Evolutionary conservation across 1,140 invertebrate species (phyloP).

Genomic region (Gonioctena quinquepunctata): DNA sequence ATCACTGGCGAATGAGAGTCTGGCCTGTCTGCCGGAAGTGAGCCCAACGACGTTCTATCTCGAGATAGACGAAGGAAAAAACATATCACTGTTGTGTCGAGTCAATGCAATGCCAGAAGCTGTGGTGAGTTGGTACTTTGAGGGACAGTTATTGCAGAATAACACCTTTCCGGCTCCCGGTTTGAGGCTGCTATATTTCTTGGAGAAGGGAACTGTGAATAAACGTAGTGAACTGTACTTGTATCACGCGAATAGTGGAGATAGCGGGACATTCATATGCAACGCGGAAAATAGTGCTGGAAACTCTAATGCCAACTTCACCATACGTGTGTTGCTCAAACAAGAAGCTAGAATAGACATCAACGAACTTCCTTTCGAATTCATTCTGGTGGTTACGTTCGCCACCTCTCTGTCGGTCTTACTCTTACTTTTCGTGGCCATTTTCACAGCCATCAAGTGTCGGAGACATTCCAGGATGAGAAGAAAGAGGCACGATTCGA

Average conservation of each 20-base stretch:
- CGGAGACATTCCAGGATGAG: constrained; percentile 54
- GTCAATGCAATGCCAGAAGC: constrained; percentile 81
- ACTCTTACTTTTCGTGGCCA: constrained; percentile 64
- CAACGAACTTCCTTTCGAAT: constrained; percentile 66
- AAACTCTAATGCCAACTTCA: constrained; percentile 73
- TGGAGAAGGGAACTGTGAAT: constrained; percentile 68
- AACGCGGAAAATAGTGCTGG: constrained; percentile 81
- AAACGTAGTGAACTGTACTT: constrained; percentile 75
- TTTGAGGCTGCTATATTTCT: constrained; percentile 66
- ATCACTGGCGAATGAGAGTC: constrained; percentile 68
- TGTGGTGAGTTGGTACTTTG: constrained; percentile 77
- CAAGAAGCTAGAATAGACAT: constrained; percentile 59
- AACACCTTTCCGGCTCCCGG: constrained; percentile 65
- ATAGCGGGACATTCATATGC: constrained; percentile 81
- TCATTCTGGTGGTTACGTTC: constrained; percentile 68
- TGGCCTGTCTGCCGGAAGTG: constrained; percentile 82
- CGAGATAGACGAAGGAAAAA: constrained; percentile 76
- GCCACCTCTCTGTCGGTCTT: constrained; percentile 60
- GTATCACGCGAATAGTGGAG: constrained; percentile 70
- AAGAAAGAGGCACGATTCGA: constrained; percentile 29
- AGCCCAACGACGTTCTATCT: constrained; percentile 70
- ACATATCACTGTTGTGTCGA: constrained; percentile 76
- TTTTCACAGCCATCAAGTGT: constrained; percentile 64
- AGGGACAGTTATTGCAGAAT: constrained; percentile 72
- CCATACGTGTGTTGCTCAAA: constrained; percentile 71